Base-by-base conservation (phyloP, 2,113 vertebrate species). In the Tupaia tana region DNA sequence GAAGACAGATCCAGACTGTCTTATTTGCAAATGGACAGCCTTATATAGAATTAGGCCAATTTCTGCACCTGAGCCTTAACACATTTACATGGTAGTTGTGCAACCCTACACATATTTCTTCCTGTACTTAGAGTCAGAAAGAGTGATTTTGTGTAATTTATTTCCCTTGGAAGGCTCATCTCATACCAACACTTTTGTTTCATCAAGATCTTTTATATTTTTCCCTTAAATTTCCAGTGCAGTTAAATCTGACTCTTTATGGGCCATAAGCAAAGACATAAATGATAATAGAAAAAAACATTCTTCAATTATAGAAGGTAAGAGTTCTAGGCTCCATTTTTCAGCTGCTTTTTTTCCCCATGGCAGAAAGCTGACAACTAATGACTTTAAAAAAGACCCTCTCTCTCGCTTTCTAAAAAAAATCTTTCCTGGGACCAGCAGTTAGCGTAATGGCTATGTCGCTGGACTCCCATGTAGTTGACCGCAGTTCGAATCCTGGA, bases 201-300 rank as follows among this genome's bases (percentile, higher is more conserved):
- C 95, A 97, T 96, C 97, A 97, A 96, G 93, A 97, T 95, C 86
- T 80, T 96, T 97, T 96, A 92, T 95, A 96, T 97, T 97, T 97
- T 96, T 89, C 91, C 91, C 95, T 96, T 97, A 97, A 97, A 97
- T 96, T 97, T 97, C 95, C 91, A 97, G 0, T 96, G 91, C 91
- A 91, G 97, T 97, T 97, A 95, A 97, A 89, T 94, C 83, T 95
- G 95, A 97, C 91, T 96, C 94, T 97, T 97, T 97, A 97, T 97
- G 94, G 95, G 93, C 97, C 86, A 95, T 97, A 97, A 97, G 89
- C 94, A 97, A 96, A 97, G 94, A 96, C 96, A 97, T 97, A 97
- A 97, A 96, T 97, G 95, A 93, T 97, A 94, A 95, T 97, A 97
- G 95, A 86, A 96, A 96, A 97, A 97, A 96, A 78, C 71, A 96